These are phyloP conservation scores for Ctena decussata DNA, from an alignment of 2,888 invertebrate genomes.

Conservation along the genomic window DNA sequence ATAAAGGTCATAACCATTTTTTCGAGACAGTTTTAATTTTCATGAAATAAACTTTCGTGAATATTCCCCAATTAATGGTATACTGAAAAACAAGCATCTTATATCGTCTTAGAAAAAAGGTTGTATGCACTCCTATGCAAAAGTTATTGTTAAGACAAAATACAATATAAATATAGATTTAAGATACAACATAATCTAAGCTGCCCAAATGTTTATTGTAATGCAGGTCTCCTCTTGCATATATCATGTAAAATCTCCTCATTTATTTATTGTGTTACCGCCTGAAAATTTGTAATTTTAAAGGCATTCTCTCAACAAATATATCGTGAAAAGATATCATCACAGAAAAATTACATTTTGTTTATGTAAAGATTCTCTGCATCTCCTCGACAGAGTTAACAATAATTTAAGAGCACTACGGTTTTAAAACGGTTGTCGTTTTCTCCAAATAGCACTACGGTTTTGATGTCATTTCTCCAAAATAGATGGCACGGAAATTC, in stretches of 20 bases:
- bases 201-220: conserved; percentile 1
- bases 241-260: neutral
- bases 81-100: too few relatives aligned
- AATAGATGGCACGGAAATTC: neutral
- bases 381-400: neutral
- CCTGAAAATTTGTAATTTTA: neutral
- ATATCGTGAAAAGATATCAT: neutral
- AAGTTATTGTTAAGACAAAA: neutral
- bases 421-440: neutral
- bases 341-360: neutral
- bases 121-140: neutral
- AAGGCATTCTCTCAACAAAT: neutral
- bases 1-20: too few relatives aligned
- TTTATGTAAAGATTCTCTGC: neutral
- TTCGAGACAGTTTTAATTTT: too few relatives aligned
- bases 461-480: neutral
- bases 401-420: conserved; percentile 7
- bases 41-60: too few relatives aligned
- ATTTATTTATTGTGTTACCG: neutral
- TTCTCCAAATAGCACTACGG: neutral
- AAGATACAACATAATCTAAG: neutral
- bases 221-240: conserved; percentile 4
- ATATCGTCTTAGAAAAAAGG: too few relatives aligned
- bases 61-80: too few relatives aligned
- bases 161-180: neutral